Percentiles rank a stretch among this genome's conserved stretches.
Conservation (phyloP, 2,888 invertebrate species). For the Hylaea fasciaria region DNA sequence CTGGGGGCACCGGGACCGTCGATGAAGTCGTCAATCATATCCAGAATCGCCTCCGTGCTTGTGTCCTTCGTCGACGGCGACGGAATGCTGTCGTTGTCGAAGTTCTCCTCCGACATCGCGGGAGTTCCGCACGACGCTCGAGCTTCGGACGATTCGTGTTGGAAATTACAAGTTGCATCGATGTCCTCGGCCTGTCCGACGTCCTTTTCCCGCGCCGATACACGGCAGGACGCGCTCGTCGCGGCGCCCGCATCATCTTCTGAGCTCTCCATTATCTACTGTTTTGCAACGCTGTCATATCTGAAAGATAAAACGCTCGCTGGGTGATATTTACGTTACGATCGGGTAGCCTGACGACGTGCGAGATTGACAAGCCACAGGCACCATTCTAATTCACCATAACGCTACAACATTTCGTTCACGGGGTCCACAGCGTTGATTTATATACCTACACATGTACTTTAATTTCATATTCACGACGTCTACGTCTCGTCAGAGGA, state of each 20-base stretch:
- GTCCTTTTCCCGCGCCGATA: slow-evolving; percentile 84
- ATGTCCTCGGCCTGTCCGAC: slow-evolving; percentile 73
- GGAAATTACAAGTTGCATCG: slow-evolving; percentile 72
- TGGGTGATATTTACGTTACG: slow-evolving; percentile 82
- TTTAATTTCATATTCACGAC: slow-evolving; percentile 84
- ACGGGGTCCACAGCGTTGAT: slow-evolving; percentile 79
- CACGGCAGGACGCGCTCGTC: slow-evolving; percentile 82
- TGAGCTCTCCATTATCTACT: slow-evolving; percentile 85
- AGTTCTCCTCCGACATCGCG: slow-evolving; percentile 78
- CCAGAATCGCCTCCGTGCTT: slow-evolving; percentile 81
- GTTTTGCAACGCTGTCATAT: slow-evolving; percentile 81
- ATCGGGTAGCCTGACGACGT: slow-evolving; percentile 83
- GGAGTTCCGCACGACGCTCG: slow-evolving; percentile 67
- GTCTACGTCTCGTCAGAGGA: slow-evolving; percentile 72
- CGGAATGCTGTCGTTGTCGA: slow-evolving; percentile 78
- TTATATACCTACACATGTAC: slow-evolving; percentile 83
- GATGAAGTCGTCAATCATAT: slow-evolving; percentile 82
- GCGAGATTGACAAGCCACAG: slow-evolving; percentile 83
- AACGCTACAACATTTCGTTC: slow-evolving; percentile 81
- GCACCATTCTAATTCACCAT: slow-evolving; percentile 85
- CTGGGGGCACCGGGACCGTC: slow-evolving; percentile 79
- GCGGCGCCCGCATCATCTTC: slow-evolving; percentile 85
- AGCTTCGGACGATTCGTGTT: slow-evolving; percentile 66
- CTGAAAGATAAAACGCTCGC: slow-evolving; percentile 82
- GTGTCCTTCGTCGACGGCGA: slow-evolving; percentile 79